These are phyloP conservation scores for Tarsius wallacei DNA, from an alignment of 2,797 vertebrate species.

Conservation along the genomic window DNA sequence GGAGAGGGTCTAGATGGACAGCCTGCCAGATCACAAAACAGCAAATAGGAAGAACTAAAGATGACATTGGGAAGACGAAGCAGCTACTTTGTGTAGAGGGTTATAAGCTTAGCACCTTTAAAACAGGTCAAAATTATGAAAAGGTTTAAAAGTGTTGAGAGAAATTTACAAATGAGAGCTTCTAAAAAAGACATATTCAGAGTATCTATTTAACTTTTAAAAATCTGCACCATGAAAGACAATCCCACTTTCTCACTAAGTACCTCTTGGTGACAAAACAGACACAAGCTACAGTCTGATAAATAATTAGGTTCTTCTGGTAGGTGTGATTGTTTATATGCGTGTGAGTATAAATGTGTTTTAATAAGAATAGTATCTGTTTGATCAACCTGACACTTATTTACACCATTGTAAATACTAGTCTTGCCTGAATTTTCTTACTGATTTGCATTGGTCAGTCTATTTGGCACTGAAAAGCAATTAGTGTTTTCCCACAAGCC, in stretches of 20 bases:
- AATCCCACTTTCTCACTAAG: not conserved
- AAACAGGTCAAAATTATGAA: not conserved
- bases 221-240: not conserved
- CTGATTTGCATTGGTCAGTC: not conserved
- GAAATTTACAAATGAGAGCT: slow-evolving; percentile 11
- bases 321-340: not conserved
- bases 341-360: not conserved
- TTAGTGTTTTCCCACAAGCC: not conserved
- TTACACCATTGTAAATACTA: not conserved
- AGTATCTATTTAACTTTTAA: not conserved
- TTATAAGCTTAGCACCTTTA: not conserved
- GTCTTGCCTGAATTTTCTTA: slow-evolving; percentile 37
- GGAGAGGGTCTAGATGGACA: not conserved
- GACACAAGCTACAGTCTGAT: not conserved
- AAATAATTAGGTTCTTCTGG: slow-evolving; percentile 35
- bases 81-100: not conserved
- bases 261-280: not conserved
- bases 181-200: not conserved
- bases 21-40: not conserved
- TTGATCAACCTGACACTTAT: slow-evolving; percentile 28
- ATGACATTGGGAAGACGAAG: not conserved
- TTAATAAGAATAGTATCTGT: slow-evolving; percentile 50
- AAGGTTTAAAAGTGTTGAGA: not conserved
- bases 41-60: not conserved
- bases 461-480: not conserved